Evolutionary conservation across 2,888 invertebrate genomes (phyloP).

Genomic region (Incurvaria masculella): DNA sequence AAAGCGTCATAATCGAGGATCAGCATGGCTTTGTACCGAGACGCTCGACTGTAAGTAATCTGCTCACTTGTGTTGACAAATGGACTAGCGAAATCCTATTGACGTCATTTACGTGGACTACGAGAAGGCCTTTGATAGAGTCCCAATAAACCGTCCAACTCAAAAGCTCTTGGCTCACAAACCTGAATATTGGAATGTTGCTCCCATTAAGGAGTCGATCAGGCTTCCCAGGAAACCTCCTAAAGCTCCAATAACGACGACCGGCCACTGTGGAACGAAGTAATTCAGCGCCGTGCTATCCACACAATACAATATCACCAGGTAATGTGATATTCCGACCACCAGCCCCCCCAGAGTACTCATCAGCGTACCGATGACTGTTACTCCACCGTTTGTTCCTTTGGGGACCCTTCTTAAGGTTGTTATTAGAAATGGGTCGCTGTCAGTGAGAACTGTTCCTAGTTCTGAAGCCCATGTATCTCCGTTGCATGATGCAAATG

Average conservation of each 20-base stretch:
- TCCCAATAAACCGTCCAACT: conserved; percentile 7
- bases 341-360: conserved; percentile 63
- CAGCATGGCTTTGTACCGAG: too few species aligned
- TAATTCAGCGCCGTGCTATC: conserved; percentile 53
- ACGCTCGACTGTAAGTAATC: too few species aligned
- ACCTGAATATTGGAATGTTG: conserved; percentile 85
- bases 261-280: conserved; percentile 75
- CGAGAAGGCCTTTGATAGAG: too few species aligned
- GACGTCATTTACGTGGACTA: too few species aligned
- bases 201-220: conserved; percentile 81
- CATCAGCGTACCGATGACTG: conserved; percentile 57
- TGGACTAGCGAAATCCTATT: conserved; percentile 1
- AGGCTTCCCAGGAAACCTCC: conserved; percentile 79
- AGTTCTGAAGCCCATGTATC: conserved; percentile 93
- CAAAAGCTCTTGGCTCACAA: conserved; percentile 18
- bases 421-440: conserved; percentile 74
- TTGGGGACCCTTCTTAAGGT: conserved; percentile 70
- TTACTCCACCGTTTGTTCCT: conserved; percentile 89
- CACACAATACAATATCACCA: conserved; percentile 61
- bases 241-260: conserved; percentile 67
- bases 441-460: conserved; percentile 67
- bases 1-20: too few species aligned
- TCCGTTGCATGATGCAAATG: conserved; percentile 78
- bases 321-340: conserved; percentile 71
- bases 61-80: too few species aligned